phyloP scores from a whole-genome alignment of 2,888 invertebrate genomes.

The Xestobium rufovillosum region DNA sequence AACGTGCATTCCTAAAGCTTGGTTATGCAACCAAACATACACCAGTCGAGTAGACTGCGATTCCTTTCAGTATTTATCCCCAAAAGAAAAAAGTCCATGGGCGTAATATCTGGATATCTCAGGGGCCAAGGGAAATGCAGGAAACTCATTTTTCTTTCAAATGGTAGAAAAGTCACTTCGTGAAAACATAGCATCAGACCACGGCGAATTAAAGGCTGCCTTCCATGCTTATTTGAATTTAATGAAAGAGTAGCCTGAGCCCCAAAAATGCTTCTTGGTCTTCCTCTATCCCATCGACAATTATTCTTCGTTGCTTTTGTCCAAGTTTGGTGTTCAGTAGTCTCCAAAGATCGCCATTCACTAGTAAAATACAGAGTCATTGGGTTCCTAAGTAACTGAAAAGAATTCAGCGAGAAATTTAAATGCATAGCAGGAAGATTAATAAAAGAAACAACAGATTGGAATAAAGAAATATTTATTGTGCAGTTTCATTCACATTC shows the following conservation, averaged over 20 bases:
- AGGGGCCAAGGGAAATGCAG: no score
- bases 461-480: no score
- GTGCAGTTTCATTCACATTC: conserved; percentile 34
- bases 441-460: conserved; percentile 82
- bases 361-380: conserved; percentile 81
- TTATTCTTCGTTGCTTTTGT: conserved; percentile 94
- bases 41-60: no score
- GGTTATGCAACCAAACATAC: no score
- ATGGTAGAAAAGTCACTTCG: conserved; percentile 83
- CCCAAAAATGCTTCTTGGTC: conserved; percentile 67
- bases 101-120: no score
- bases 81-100: no score
- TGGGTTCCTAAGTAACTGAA: conserved; percentile 78
- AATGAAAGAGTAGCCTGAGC: conserved; percentile 34
- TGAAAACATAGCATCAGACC: conserved; percentile 88
- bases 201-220: conserved; percentile 85
- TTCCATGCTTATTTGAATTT: conserved; percentile 75
- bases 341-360: conserved; percentile 85
- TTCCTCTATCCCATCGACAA: conserved; percentile 81
- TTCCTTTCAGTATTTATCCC: no score
- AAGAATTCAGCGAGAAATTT: conserved; percentile 75
- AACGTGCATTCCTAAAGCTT: no score
- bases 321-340: conserved; percentile 89
- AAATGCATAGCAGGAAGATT: conserved; percentile 63
- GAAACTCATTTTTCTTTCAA: no score